Conservation (phyloP, 1,140 invertebrate species). For the Harpegnathos saltator region DNA sequence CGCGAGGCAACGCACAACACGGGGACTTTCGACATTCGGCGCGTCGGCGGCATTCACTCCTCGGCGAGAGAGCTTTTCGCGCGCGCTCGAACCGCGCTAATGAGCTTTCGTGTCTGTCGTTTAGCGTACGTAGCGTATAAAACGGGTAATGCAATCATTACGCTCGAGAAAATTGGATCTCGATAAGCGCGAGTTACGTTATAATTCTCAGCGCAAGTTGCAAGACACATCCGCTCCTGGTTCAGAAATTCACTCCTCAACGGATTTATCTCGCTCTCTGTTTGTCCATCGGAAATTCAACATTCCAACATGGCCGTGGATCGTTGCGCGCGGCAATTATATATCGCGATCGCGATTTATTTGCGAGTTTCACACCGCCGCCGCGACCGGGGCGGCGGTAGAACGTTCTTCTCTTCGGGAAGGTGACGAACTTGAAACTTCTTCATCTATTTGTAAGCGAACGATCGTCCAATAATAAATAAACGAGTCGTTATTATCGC, state of each 20-base stretch:
- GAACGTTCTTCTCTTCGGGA: no score
- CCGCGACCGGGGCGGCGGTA: no score
- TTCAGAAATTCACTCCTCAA: no score
- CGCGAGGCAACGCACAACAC: not conserved
- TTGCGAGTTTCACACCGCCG: no score
- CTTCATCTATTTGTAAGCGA: not conserved
- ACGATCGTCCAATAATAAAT: slow-evolving; percentile 25
- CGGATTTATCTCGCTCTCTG: no score
- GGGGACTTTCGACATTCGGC: not conserved
- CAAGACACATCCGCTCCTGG: no score
- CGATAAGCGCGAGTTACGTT: not conserved
- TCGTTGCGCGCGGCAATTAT: no score
- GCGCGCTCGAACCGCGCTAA: not conserved
- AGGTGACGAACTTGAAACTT: no score
- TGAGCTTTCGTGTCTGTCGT: not conserved
- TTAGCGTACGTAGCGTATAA: not conserved
- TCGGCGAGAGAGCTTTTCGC: not conserved
- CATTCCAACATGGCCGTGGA: no score
- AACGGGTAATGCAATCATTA: not conserved
- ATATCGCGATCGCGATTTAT: no score
- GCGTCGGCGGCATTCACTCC: slow-evolving; percentile 1
- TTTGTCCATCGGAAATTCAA: no score
- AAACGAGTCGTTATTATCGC: slow-evolving; percentile 13
- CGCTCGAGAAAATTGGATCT: not conserved
- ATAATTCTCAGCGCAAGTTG: not conserved